These are phyloP conservation scores for Lasioglossum figueresi DNA, from an alignment of 2,888 invertebrate species.

Conservation along the genomic window DNA sequence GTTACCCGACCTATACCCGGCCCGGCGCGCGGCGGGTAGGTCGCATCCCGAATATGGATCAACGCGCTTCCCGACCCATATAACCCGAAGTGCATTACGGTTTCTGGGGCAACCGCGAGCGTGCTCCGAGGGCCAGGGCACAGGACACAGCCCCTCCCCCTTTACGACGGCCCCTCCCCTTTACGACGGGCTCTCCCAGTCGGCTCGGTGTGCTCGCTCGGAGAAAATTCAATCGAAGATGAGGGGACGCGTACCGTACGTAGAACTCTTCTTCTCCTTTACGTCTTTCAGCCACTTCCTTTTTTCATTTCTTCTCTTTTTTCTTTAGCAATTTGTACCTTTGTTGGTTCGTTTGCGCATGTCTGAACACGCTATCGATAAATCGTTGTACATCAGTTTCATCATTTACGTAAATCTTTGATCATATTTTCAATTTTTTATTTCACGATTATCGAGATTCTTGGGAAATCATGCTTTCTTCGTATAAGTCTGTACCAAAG, in stretches of 20 bases:
- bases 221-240: slow-evolving; percentile 44
- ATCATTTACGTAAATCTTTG: background rate
- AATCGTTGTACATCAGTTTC: background rate
- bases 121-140: slow-evolving; percentile 35
- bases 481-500: too few relatives aligned
- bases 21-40: slow-evolving; percentile 69
- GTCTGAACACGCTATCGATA: background rate
- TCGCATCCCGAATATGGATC: slow-evolving; percentile 73
- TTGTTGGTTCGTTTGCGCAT: background rate
- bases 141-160: slow-evolving; percentile 45
- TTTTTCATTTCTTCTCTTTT: background rate
- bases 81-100: slow-evolving; percentile 53
- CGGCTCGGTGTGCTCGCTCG: slow-evolving; percentile 43
- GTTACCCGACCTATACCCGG: slow-evolving; percentile 68
- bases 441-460: background rate
- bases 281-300: background rate
- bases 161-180: slow-evolving; percentile 39
- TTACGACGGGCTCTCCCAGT: slow-evolving; percentile 40
- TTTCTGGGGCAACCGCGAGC: slow-evolving; percentile 58
- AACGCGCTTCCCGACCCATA: slow-evolving; percentile 68
- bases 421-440: background rate
- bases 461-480: too few relatives aligned
- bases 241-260: slow-evolving; percentile 46
- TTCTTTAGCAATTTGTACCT: background rate
- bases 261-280: background rate